Evolutionary conservation across 2,113 vertebrate species (phyloP).

Genomic region (Macheiramphus alcinus): DNA sequence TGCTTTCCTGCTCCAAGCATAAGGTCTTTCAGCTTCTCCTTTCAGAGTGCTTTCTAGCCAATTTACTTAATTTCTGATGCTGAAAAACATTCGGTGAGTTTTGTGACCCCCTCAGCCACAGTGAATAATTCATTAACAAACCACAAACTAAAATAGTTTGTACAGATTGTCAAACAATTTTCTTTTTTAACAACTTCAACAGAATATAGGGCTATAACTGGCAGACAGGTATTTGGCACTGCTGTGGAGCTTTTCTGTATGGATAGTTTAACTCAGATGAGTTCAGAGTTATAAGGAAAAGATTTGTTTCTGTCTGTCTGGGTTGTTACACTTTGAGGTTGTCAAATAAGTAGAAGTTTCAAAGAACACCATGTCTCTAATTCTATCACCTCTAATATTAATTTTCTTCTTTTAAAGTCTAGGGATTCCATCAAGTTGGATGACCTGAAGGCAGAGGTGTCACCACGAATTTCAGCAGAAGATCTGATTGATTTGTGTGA

Average conservation of each 20-base stretch:
- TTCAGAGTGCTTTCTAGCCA: not conserved
- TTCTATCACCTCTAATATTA: not conserved
- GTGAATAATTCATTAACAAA: not conserved
- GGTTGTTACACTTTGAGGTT: not conserved
- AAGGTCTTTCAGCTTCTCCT: not conserved
- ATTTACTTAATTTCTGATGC: not conserved
- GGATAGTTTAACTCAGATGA: not conserved
- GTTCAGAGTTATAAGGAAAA: not conserved
- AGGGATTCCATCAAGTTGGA: slow-evolving; percentile 88
- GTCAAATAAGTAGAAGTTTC: not conserved
- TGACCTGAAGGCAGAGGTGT: slow-evolving; percentile 94
- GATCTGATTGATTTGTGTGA: slow-evolving; percentile 96
- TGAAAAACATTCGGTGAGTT: not conserved
- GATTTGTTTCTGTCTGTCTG: not conserved
- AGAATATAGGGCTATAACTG: not conserved
- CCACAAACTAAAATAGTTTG: not conserved
- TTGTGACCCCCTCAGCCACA: not conserved
- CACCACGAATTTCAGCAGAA: slow-evolving; percentile 93
- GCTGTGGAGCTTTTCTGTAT: not conserved
- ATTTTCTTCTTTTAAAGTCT: slow-evolving; percentile 73
- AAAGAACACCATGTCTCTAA: not conserved
- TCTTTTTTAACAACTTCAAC: not conserved
- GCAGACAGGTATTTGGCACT: not conserved
- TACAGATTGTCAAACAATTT: not conserved
- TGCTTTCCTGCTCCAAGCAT: not conserved